These are phyloP conservation scores for Nannospalax galili DNA, from an alignment of 2,113 vertebrate species.

Conservation along the genomic window DNA sequence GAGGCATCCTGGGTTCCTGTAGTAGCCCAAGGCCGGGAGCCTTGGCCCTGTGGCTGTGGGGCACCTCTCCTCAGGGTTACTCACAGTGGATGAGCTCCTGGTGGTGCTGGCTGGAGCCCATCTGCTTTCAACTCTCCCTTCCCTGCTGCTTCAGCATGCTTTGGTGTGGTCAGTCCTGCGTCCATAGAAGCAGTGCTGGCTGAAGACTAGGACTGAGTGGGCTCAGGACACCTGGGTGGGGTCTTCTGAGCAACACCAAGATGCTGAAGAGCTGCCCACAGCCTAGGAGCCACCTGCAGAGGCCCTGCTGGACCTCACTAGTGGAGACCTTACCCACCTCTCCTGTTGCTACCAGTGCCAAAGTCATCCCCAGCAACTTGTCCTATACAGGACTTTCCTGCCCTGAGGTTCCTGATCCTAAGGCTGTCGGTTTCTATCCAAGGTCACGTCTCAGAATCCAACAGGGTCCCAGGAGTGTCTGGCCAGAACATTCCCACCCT, in stretches of 20 bases:
- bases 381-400: not conserved
- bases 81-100: not conserved
- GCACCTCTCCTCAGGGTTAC: not conserved
- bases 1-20: not conserved
- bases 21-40: not conserved
- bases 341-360: not conserved
- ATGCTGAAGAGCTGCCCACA: not conserved
- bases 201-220: not conserved
- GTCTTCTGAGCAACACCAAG: not conserved
- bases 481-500: not conserved
- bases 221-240: not conserved
- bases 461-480: not conserved
- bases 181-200: not conserved
- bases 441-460: constrained; percentile 30
- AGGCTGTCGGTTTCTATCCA: not conserved
- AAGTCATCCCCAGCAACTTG: not conserved
- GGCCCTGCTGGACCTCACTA: not conserved
- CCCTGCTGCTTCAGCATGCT: not conserved
- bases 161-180: not conserved
- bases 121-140: not conserved
- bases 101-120: not conserved
- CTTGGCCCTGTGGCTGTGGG: too few species aligned
- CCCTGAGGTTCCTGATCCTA: not conserved
- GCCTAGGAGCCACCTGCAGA: not conserved
- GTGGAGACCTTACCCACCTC: not conserved